Base-by-base conservation (phyloP, 2,888 invertebrate species). In the Caenorhabditis sp. region DNA sequence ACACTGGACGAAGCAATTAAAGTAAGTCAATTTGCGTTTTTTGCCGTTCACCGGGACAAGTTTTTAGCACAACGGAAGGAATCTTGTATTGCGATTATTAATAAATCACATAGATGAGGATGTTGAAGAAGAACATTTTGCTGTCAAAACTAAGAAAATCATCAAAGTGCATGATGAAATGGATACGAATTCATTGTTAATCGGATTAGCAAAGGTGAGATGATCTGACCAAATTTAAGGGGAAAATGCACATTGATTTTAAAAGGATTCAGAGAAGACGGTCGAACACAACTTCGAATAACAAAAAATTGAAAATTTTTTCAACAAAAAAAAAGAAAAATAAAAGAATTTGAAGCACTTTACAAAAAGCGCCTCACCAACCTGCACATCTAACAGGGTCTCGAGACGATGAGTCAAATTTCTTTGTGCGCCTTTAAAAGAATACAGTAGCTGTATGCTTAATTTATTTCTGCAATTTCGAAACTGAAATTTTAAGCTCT, bases 1-100 rank as follows among this genome's bases (percentile, higher is more conserved):
- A 60, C 54, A 24, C 63, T 73, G 19, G 73, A 73, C 36, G 62
- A 68, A 37, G 73, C 68, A 59, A 65, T 67, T 63, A 64, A 72
- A 65, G 72, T 72, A 66, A 66, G 59, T 65, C 17, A 43, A 43
- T 43, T 69, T 65, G 17, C 26, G 19, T 26, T 57, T 57, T 14
- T 26, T 23, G 57, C 17, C 43, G 43, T 43, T 43, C 43, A 43
- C 14, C 6, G 14, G 17, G 43, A 43, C 43, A 43, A 43, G 43
- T 37, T 24, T 61, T 17, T 59, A 72, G 72, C 67, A 72, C 64
- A 72, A 72, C 23, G 72, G 72, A 31, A 63, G 43, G 23, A 72
- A 72, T 51, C 58, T 72, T 36, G 60, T 65, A 12, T 61, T 72
- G 19, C 61, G 64, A 37, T 72, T 72, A 37, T 2, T 64, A 26